These are phyloP conservation scores for Stercorarius parasiticus DNA, from an alignment of 2,113 vertebrate genomes.

Conservation along the genomic window DNA sequence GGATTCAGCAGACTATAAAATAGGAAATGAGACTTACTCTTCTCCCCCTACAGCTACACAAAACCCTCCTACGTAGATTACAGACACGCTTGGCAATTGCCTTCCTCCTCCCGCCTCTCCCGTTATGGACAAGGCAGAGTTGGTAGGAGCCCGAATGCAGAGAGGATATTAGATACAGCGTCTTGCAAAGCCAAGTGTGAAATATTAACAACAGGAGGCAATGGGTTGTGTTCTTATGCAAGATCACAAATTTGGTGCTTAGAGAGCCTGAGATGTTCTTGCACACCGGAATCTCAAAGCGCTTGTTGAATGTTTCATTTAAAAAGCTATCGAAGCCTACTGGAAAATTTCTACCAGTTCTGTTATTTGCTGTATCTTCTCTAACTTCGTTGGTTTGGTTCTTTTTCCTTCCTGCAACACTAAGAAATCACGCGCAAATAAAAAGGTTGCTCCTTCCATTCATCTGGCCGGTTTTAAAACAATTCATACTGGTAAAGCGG, in stretches of 20 bases:
- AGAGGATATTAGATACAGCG: conserved; percentile 49
- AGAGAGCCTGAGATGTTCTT: not conserved
- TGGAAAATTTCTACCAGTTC: not conserved
- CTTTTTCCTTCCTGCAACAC: not conserved
- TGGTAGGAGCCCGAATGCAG: conserved; percentile 5
- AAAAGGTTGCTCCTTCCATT: conserved; percentile 27
- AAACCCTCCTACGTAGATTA: conserved; percentile 55
- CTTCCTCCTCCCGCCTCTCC: conserved; percentile 26
- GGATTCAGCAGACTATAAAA: conserved; percentile 68
- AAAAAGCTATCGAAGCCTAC: conserved; percentile 1
- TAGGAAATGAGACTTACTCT: conserved; percentile 52
- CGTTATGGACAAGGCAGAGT: conserved; percentile 4
- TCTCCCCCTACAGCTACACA: conserved; percentile 49
- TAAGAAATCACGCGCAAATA: conserved; percentile 21
- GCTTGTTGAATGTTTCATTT: conserved; percentile 31
- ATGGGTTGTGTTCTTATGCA: conserved; percentile 42
- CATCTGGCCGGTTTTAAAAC: conserved; percentile 16
- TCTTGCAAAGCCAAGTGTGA: conserved; percentile 53
- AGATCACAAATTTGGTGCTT: conserved; percentile 55
- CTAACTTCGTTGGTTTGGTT: not conserved
- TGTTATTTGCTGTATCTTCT: not conserved
- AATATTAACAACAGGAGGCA: conserved; percentile 61
- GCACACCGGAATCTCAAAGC: not conserved
- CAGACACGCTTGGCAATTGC: conserved; percentile 21
- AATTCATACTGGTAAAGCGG: not conserved